These are phyloP conservation scores for Mongoloraphidia duomilia DNA, from an alignment of 2,888 invertebrate genomes.

Conservation along the genomic window DNA sequence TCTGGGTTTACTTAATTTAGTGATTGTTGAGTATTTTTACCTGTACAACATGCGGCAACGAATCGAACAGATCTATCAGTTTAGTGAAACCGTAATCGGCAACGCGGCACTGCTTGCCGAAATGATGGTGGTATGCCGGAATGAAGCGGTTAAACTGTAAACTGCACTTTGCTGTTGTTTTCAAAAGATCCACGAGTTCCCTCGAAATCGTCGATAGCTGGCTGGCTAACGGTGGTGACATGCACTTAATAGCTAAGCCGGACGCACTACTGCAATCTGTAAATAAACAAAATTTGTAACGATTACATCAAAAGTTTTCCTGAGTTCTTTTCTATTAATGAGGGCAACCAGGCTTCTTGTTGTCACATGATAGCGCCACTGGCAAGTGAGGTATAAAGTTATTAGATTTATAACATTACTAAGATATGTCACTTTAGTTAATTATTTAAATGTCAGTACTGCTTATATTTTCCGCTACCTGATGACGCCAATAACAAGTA, in stretches of 20 bases:
- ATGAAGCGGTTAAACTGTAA: conserved; percentile 78
- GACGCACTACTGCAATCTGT: conserved; percentile 1
- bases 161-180: conserved; percentile 66
- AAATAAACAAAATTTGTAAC: background rate
- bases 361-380: too few relatives aligned
- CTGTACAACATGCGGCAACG: conserved; percentile 75
- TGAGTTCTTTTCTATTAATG: too few relatives aligned
- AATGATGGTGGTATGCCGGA: conserved; percentile 93
- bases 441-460: too few relatives aligned
- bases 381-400: too few relatives aligned
- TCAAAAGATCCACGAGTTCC: conserved; percentile 73
- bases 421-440: too few relatives aligned
- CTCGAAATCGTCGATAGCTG: conserved; percentile 70
- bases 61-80: conserved; percentile 77
- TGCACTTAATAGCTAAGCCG: conserved; percentile 28
- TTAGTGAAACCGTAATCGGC: conserved; percentile 95
- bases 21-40: conserved; percentile 28
- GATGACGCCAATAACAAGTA: too few relatives aligned
- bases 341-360: too few relatives aligned
- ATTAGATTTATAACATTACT: too few relatives aligned
- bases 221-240: conserved; percentile 51
- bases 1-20: background rate
- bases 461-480: too few relatives aligned
- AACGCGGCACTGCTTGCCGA: conserved; percentile 87
- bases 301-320: too few relatives aligned